Conservation (phyloP, 1,140 invertebrate species). For the Bombus impatiens region DNA sequence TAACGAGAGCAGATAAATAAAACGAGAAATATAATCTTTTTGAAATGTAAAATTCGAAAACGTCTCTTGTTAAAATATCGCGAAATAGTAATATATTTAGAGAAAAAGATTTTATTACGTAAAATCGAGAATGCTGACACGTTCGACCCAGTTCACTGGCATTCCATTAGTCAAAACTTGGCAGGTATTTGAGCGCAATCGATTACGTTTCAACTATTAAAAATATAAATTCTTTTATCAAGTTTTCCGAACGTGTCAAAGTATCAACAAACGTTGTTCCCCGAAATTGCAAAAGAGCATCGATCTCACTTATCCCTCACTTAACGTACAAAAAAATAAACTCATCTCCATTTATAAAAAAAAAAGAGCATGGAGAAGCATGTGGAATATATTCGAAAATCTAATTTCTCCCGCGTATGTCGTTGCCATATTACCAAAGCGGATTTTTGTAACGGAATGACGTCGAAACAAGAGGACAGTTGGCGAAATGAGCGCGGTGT, state of each 20-base stretch:
- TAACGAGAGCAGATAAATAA: no score
- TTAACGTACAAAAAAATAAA: no score
- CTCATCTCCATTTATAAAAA: not conserved
- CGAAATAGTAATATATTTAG: not conserved
- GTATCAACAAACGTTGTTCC: not conserved
- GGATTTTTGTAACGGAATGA: slow-evolving; percentile 9
- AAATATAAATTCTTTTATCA: not conserved
- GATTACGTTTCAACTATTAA: not conserved
- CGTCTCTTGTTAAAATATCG: not conserved
- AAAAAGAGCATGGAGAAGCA: not conserved
- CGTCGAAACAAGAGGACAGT: not conserved
- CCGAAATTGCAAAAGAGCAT: not conserved
- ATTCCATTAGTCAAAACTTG: not conserved
- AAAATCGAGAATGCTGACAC: not conserved
- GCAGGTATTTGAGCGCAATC: not conserved
- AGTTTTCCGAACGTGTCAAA: not conserved
- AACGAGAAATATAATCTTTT: no score
- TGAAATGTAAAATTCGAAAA: not conserved
- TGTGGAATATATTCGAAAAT: not conserved
- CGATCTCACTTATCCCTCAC: not conserved
- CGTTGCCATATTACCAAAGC: not conserved
- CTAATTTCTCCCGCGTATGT: not conserved
- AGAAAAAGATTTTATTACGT: no score
- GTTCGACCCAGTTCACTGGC: not conserved
- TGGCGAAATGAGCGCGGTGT: slow-evolving; percentile 2